phyloP scores from a whole-genome alignment of 2,113 vertebrate genomes.

The Arvicanthis niloticus region DNA sequence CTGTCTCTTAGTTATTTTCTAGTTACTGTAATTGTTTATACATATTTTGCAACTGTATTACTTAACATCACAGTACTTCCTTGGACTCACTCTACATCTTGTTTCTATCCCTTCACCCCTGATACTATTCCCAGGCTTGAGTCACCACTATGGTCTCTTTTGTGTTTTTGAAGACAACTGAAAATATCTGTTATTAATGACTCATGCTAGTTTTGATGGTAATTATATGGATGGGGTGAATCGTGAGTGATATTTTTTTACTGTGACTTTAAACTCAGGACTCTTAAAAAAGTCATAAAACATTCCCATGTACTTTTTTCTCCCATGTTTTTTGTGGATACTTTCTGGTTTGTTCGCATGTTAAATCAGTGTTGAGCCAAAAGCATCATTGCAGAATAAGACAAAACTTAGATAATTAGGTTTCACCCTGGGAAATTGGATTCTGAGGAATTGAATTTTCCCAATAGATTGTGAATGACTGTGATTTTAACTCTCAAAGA shows the following conservation, averaged over 20 bases:
- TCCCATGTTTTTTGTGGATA: not conserved
- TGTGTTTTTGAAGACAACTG: not conserved
- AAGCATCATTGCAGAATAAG: conserved; percentile 41
- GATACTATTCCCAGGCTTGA: not conserved
- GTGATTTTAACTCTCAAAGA: conserved; percentile 55
- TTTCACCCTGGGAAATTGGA: conserved; percentile 72
- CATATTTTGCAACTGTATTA: no score
- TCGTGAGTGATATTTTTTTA: not conserved
- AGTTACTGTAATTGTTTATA: not conserved
- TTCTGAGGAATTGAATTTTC: conserved; percentile 70
- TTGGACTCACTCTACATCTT: no score
- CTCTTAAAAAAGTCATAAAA: not conserved
- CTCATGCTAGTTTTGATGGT: not conserved
- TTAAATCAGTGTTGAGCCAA: conserved; percentile 29
- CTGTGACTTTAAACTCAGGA: not conserved
- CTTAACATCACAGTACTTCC: fast-evolving
- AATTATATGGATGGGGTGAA: not conserved
- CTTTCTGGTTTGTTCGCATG: conserved; percentile 2
- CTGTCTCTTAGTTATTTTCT: not conserved
- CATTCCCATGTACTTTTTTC: not conserved
- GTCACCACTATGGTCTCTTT: not conserved
- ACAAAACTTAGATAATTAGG: conserved; percentile 59
- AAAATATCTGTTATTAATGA: not conserved
- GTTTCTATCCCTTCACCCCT: not conserved
- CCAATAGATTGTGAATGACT: conserved; percentile 46